A percentile compares a stretch with the other conserved stretches of the same genome.
Evolutionary conservation across 1,140 invertebrate genomes (phyloP).

Genomic region (Anastatus disparis): DNA sequence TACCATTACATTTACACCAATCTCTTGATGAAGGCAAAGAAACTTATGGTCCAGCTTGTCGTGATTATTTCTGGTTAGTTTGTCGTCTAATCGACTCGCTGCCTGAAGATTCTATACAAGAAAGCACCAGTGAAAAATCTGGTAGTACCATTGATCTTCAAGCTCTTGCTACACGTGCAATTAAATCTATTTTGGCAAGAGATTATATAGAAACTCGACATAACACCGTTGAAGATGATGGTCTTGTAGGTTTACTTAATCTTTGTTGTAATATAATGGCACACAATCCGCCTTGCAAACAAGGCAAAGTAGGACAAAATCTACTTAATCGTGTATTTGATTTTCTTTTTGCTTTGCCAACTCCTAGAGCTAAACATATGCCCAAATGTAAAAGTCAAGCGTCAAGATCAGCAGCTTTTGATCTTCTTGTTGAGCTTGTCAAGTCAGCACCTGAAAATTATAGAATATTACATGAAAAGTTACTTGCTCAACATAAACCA

Average conservation of each 20-base stretch:
- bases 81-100: slow-evolving; percentile 88
- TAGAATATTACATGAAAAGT: slow-evolving; percentile 81
- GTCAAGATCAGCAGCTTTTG: slow-evolving; percentile 88
- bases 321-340: slow-evolving; percentile 82
- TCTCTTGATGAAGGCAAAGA: slow-evolving; percentile 86
- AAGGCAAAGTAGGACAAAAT: slow-evolving; percentile 79
- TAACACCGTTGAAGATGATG: slow-evolving; percentile 87
- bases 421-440: slow-evolving; percentile 87
- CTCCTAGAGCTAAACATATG: slow-evolving; percentile 82
- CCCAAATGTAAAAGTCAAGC: slow-evolving; percentile 93
- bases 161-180: slow-evolving; percentile 79
- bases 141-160: slow-evolving; percentile 76
- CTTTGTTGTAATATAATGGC: slow-evolving; percentile 87
- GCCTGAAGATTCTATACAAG: slow-evolving; percentile 81
- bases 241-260: slow-evolving; percentile 88
- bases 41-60: slow-evolving; percentile 90
- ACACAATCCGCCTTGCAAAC: slow-evolving; percentile 88
- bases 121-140: slow-evolving; percentile 69
- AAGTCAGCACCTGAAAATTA: slow-evolving; percentile 89
- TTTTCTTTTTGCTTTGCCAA: slow-evolving; percentile 90
- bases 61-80: slow-evolving; percentile 94
- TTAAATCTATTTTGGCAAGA: slow-evolving; percentile 78
- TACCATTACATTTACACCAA: slow-evolving; percentile 67
- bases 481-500: slow-evolving; percentile 87
- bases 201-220: slow-evolving; percentile 86